These are phyloP conservation scores for Antheraea pernyi DNA, from an alignment of 1,140 invertebrate species.

Conservation along the genomic window DNA sequence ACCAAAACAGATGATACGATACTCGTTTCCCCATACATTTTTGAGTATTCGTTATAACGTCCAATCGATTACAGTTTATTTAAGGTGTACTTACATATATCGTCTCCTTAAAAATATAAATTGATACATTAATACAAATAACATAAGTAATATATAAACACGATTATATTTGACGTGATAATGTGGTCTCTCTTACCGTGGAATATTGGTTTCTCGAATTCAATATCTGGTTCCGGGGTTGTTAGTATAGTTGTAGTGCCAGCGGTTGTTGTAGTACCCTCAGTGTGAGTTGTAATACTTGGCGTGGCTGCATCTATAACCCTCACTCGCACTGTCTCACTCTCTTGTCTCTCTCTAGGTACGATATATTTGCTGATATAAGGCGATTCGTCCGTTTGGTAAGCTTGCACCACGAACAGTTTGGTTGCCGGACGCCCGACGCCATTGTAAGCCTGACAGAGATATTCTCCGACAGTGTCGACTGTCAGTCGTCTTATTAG, in stretches of 20 bases:
- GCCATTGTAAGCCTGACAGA: slow-evolving; percentile 93
- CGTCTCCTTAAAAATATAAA: background rate
- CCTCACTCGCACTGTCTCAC: slow-evolving; percentile 29
- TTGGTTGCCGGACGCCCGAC: slow-evolving; percentile 87
- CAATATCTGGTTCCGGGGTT: slow-evolving; percentile 18
- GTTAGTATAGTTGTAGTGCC: slow-evolving; percentile 11
- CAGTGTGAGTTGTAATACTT: background rate
- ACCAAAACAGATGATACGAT: background rate
- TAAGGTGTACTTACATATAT: background rate
- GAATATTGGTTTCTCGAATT: slow-evolving; percentile 45
- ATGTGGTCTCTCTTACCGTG: slow-evolving; percentile 46
- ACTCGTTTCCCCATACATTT: background rate
- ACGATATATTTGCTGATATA: slow-evolving; percentile 61
- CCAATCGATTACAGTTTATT: background rate
- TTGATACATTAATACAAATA: background rate
- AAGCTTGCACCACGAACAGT: slow-evolving; percentile 85
- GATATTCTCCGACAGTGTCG: slow-evolving; percentile 89
- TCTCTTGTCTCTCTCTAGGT: slow-evolving; percentile 32
- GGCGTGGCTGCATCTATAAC: background rate
- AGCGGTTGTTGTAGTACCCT: slow-evolving; percentile 10
- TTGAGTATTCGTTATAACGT: background rate
- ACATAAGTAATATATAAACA: background rate
- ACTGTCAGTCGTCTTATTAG: slow-evolving; percentile 85
- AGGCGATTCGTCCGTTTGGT: slow-evolving; percentile 80
- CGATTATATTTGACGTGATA: background rate